Base-by-base conservation (phyloP, 2,888 invertebrate species). In the Fragum fragum region DNA sequence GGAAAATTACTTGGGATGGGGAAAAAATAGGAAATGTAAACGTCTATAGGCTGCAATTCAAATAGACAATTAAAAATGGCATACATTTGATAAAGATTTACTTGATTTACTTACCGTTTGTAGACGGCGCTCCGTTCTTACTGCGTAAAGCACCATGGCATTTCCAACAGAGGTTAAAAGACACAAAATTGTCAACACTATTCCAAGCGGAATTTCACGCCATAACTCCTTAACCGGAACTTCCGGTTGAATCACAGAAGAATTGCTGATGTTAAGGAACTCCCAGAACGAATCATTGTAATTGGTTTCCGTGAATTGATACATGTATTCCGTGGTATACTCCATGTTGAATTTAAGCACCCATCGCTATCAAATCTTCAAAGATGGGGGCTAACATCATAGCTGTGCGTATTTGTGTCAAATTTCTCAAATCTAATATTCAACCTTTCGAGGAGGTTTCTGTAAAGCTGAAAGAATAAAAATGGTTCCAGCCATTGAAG, bases 121-220 rank as follows among this genome's bases (percentile, higher is more conserved):
- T 0, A 95, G 93, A 32, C 95, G 91, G 68, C 94, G 93, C 85
- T 95, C 95, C 0, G 95, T 95, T 18, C 95, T 87, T 11, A 95
- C 95, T 14, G 95, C 95, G 83, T 95, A 95, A 18, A 95, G 92
- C 5, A 95, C 95, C 92, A 95, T 93, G 2, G 95, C 95, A 81
- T 95, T 95, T 18, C 95, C 95, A 21, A 95, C 91, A 61, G 94
- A 92, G 18, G 95, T 95, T 55, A 95, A 81, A 23, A 95, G 87
- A 82, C 94, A 94, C n/a, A 95, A 90, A 3, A 92, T 80, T 73
- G 93, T 93, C 57, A 95, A 91, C 7, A 94, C 90, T 18, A 94
- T 83, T n/a, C 95, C 95, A 42, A 94, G 81, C 3, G 90, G 90
- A 23, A 93, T 90, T 66, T 90, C 91, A 69, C 88, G 77, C 90